Percentiles rank a stretch among this genome's conserved stretches.
Conservation (phyloP, 2,888 invertebrate species). For the Hirtodrosophila histrioides region DNA sequence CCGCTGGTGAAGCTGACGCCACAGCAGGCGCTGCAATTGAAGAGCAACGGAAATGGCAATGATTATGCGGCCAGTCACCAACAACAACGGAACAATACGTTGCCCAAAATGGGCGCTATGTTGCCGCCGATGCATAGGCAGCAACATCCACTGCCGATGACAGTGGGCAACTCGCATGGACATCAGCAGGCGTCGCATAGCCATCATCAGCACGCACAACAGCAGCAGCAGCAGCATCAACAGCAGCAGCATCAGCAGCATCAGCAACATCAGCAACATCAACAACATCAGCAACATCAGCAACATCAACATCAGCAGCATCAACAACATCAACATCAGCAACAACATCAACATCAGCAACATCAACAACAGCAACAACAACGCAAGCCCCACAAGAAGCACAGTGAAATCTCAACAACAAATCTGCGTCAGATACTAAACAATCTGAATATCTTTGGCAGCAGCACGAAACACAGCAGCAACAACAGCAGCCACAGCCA, state of each 20-base stretch:
- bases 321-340: constrained; percentile 40
- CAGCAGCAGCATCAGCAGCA: constrained; percentile 34
- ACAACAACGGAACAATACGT: constrained; percentile 65
- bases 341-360: constrained; percentile 50
- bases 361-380: constrained; percentile 47
- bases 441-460: constrained; percentile 91
- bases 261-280: constrained; percentile 40
- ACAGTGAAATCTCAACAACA: constrained; percentile 84
- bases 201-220: constrained; percentile 19
- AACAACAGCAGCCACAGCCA: constrained; percentile 17
- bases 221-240: constrained; percentile 50
- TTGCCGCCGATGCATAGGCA: constrained; percentile 66
- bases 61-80: constrained; percentile 74
- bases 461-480: constrained; percentile 75
- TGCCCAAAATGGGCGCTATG: constrained; percentile 79
- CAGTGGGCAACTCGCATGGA: constrained; percentile 40
- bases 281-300: constrained; percentile 30
- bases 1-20: constrained; percentile 89
- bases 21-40: constrained; percentile 82
- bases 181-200: constrained; percentile 22
- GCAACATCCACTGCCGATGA: constrained; percentile 65
- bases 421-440: constrained; percentile 91
- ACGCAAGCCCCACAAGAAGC: constrained; percentile 77
- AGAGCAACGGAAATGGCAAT: constrained; percentile 55
- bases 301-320: constrained; percentile 41